These are phyloP conservation scores for Plagodis pulveraria DNA, from an alignment of 2,888 invertebrate genomes.

Conservation along the genomic window DNA sequence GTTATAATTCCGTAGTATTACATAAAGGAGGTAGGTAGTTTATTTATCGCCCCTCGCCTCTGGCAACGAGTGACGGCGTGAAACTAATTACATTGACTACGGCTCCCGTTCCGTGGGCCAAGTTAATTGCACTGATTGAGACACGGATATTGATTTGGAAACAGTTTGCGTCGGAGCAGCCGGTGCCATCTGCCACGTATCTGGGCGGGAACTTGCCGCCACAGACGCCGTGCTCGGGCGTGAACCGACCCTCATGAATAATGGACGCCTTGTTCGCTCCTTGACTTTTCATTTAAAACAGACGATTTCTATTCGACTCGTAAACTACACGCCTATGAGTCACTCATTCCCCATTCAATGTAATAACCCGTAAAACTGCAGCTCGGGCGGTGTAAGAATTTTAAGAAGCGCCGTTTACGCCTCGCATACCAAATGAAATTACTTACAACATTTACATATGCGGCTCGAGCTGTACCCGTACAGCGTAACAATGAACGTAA, in stretches of 20 bases:
- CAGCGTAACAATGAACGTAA: constrained; percentile 12
- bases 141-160: constrained; percentile 82
- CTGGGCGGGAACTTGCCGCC: constrained; percentile 17
- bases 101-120: constrained; percentile 62
- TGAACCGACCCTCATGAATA: constrained; percentile 79
- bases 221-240: constrained; percentile 58
- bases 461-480: constrained; percentile 21
- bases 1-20: constrained; percentile 33
- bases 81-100: constrained; percentile 77
- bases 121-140: constrained; percentile 83
- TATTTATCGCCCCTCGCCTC: constrained; percentile 63
- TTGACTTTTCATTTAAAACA: constrained; percentile 82
- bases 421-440: constrained; percentile 56
- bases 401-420: constrained; percentile 67
- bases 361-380: constrained; percentile 82
- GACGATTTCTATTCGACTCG: constrained; percentile 83
- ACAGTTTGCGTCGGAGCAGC: constrained; percentile 62
- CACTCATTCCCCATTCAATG: constrained; percentile 81
- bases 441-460: constrained; percentile 30
- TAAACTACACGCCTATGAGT: constrained; percentile 80
- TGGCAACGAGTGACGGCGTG: constrained; percentile 59
- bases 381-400: constrained; percentile 68
- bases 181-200: constrained; percentile 7
- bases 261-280: constrained; percentile 78
- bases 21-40: constrained; percentile 48